Percentiles rank a stretch among this genome's conserved stretches.
Conservation (phyloP, 2,113 vertebrate species). For the Prinia subflava region DNA sequence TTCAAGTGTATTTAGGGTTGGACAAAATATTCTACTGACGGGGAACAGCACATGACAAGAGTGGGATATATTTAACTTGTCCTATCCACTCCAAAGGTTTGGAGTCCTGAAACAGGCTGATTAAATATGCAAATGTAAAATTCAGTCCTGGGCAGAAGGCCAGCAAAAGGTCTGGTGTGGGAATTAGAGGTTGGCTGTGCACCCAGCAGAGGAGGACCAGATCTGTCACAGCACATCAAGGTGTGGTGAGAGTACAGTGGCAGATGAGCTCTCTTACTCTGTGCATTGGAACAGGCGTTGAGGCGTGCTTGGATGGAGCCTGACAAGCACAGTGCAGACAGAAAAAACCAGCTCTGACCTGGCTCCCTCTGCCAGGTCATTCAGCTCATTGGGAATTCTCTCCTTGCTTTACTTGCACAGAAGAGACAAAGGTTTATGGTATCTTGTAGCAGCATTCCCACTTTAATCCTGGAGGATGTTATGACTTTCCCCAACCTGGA, state of each 20-base stretch:
- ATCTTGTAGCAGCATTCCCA: not conserved
- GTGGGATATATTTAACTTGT: not conserved
- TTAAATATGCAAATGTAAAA: not conserved
- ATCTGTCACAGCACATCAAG: not conserved
- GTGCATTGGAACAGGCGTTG: not conserved
- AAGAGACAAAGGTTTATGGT: not conserved
- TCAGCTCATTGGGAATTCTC: not conserved
- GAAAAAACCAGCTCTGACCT: not conserved
- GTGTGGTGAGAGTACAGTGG: not conserved
- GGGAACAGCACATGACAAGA: not conserved
- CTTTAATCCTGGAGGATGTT: not conserved
- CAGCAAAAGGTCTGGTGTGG: not conserved
- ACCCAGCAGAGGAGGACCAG: not conserved
- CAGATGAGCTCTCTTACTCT: not conserved
- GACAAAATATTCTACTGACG: not conserved
- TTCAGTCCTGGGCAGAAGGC: not conserved
- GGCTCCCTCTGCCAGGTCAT: not conserved
- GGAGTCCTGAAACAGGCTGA: not conserved
- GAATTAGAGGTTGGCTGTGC: not conserved
- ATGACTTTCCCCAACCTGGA: not conserved
- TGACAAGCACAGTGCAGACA: not conserved
- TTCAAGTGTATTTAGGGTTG: not conserved
- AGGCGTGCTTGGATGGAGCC: not conserved
- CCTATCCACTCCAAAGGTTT: not conserved
- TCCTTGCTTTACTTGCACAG: not conserved